Conservation (phyloP, 2,797 vertebrate genomes). For the Acanthornis magna region DNA sequence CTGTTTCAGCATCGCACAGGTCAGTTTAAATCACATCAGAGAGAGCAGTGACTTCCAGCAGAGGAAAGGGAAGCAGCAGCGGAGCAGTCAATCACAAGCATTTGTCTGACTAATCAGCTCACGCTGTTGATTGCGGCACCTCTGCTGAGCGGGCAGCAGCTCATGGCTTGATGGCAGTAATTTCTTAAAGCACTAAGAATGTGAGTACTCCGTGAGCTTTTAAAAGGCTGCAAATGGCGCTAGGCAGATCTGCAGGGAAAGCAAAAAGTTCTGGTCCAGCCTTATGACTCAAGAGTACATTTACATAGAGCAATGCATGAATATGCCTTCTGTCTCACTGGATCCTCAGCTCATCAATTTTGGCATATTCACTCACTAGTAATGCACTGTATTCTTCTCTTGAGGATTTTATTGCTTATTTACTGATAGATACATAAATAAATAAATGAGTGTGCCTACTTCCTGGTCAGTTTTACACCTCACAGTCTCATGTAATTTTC, state of each 20-base stretch:
- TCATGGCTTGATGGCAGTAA: background rate
- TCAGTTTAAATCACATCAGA: background rate
- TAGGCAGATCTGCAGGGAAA: background rate
- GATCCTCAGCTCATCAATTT: background rate
- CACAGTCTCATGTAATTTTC: background rate
- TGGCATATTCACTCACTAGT: background rate
- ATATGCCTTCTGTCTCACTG: background rate
- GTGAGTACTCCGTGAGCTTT: background rate
- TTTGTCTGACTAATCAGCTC: background rate
- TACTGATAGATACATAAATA: background rate
- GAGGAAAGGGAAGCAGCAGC: background rate
- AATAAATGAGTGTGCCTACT: background rate
- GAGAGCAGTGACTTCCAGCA: background rate
- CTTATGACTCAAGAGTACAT: background rate
- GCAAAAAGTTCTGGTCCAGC: background rate
- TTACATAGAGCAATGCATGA: background rate
- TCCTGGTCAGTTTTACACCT: background rate
- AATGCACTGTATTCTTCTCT: background rate
- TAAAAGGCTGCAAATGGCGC: background rate
- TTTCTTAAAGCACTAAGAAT: background rate
- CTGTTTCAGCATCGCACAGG: background rate
- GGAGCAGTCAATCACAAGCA: background rate
- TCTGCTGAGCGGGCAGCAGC: background rate
- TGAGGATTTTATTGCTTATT: background rate
- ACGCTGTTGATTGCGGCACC: background rate